phyloP scores from a whole-genome alignment of 1,140 invertebrate genomes.

The Drosophila arizonae region DNA sequence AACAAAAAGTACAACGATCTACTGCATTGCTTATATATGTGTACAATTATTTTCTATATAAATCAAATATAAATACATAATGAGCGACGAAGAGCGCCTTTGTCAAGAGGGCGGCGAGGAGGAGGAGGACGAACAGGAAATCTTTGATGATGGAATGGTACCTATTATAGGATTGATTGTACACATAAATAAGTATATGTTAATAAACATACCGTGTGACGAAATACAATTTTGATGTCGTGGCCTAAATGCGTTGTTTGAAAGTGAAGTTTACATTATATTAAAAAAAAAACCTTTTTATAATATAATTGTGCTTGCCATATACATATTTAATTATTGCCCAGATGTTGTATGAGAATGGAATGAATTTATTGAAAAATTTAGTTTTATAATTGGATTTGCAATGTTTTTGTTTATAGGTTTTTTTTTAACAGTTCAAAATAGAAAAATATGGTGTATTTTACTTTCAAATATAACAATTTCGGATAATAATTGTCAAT shows the following conservation, averaged over 20 bases:
- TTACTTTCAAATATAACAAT: background rate
- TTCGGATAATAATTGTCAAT: background rate
- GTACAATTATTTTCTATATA: background rate
- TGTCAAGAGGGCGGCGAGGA: slow-evolving; percentile 44
- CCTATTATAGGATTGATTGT: slow-evolving; percentile 9
- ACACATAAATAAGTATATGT: background rate
- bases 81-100: slow-evolving; percentile 53
- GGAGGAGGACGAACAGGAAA: slow-evolving; percentile 59
- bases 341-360: background rate
- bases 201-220: slow-evolving; percentile 45
- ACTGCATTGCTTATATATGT: slow-evolving; percentile 4
- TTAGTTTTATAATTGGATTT: too few species aligned
- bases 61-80: slow-evolving; percentile 17
- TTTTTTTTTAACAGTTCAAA: too few species aligned
- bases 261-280: slow-evolving; percentile 16
- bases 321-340: too few species aligned
- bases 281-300: background rate
- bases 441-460: too few species aligned
- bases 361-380: too few species aligned
- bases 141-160: slow-evolving; percentile 70
- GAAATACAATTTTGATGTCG: slow-evolving; percentile 64
- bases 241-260: slow-evolving; percentile 57
- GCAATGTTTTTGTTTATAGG: background rate
- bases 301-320: background rate
- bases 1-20: slow-evolving; percentile 19